Conservation (phyloP, 2,888 invertebrate species). For the Latrodectus hesperus region DNA sequence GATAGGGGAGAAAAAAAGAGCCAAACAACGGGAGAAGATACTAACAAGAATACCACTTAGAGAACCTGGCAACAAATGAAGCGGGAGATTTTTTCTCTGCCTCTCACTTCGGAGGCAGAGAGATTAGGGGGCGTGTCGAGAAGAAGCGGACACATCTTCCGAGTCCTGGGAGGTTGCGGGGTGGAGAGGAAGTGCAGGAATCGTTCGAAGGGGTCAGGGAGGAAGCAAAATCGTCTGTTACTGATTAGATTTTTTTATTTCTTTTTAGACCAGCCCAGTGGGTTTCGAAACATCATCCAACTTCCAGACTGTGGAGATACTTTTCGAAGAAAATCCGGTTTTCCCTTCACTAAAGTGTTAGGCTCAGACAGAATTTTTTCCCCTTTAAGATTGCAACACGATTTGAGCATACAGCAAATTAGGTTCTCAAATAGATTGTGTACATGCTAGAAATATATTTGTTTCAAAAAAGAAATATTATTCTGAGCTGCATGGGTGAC, state of each 20-base stretch:
- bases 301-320: no score
- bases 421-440: no score
- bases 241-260: neutral
- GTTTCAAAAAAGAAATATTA: no score
- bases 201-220: neutral
- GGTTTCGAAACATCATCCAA: neutral
- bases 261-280: neutral
- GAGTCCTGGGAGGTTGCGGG: neutral
- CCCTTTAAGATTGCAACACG: no score
- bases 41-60: slow-evolving; percentile 41
- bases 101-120: neutral
- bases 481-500: no score
- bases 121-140: slow-evolving; percentile 22
- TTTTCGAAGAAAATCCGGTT: no score
- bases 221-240: neutral
- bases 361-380: no score
- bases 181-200: neutral
- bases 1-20: neutral
- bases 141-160: neutral
- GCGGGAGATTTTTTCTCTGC: neutral
- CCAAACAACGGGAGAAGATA: neutral
- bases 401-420: no score
- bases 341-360: no score
- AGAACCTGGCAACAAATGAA: slow-evolving; percentile 37
- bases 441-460: no score